phyloP scores from a whole-genome alignment of 1,140 invertebrate species.

The Diorhabda sublineata region DNA sequence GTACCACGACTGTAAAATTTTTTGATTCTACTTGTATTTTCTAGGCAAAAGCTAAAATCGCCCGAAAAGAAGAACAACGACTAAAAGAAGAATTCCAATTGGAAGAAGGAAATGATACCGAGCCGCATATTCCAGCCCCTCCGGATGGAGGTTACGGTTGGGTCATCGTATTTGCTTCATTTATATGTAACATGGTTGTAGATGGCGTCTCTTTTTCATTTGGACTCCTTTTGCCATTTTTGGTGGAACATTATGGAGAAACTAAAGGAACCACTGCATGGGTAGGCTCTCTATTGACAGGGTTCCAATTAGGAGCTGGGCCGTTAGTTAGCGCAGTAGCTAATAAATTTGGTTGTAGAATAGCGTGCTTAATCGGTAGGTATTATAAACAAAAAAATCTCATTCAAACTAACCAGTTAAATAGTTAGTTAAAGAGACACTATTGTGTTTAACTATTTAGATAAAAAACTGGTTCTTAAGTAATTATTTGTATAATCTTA shows the following conservation, averaged over 20 bases:
- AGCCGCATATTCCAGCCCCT: slow-evolving; percentile 61
- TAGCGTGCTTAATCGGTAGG: slow-evolving; percentile 87
- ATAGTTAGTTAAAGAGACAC: no score
- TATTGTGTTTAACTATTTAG: no score
- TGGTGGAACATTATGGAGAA: slow-evolving; percentile 76
- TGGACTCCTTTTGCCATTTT: slow-evolving; percentile 79
- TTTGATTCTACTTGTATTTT: not conserved
- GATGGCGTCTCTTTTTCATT: slow-evolving; percentile 95
- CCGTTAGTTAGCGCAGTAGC: slow-evolving; percentile 92
- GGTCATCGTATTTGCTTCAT: slow-evolving; percentile 90
- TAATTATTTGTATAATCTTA: no score
- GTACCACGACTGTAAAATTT: no score
- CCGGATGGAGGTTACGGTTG: slow-evolving; percentile 87
- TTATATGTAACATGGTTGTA: slow-evolving; percentile 96
- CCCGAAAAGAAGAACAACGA: not conserved
- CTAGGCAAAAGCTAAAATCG: not conserved
- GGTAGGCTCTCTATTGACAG: slow-evolving; percentile 90
- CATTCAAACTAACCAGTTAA: no score
- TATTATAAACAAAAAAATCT: not conserved
- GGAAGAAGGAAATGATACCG: not conserved
- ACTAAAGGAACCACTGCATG: slow-evolving; percentile 84
- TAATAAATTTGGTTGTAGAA: slow-evolving; percentile 91
- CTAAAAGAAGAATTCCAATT: not conserved
- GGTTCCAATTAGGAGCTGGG: slow-evolving; percentile 90
- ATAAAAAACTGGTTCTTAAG: no score